Conservation (phyloP, 2,797 vertebrate species). For the Enteromius treurensis region DNA sequence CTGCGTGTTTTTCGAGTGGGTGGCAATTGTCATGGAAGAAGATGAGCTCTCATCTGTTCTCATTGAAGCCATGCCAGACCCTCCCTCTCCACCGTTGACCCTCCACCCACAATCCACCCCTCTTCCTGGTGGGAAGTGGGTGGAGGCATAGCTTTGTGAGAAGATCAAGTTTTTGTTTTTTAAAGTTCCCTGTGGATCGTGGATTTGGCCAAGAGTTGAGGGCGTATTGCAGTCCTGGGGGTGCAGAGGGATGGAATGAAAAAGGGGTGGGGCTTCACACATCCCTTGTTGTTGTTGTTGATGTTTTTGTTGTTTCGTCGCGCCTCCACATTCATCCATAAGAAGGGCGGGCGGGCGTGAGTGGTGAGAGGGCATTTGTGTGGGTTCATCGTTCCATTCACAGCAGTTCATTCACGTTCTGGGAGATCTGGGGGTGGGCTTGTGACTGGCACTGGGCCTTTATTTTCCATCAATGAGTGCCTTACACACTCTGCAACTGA, state of each 20-base stretch:
- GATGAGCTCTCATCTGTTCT: conserved; percentile 67
- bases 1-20: conserved; percentile 69
- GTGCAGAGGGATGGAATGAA: conserved; percentile 7
- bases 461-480: conserved; percentile 69
- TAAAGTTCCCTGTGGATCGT: conserved; percentile 59
- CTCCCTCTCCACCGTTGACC: conserved; percentile 58
- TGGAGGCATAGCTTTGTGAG: conserved; percentile 60
- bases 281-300: conserved; percentile 45
- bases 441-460: conserved; percentile 74
- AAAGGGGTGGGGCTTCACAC: background rate
- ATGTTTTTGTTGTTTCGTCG: conserved; percentile 70
- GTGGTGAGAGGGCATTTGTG: conserved; percentile 69
- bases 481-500: conserved; percentile 68
- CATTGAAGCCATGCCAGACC: conserved; percentile 67
- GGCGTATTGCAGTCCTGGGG: conserved; percentile 4
- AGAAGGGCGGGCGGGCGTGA: conserved; percentile 63
- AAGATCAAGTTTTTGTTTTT: conserved; percentile 64
- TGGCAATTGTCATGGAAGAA: conserved; percentile 75
- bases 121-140: conserved; percentile 54
- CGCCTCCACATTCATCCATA: conserved; percentile 69
- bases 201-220: conserved; percentile 60
- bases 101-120: conserved; percentile 56
- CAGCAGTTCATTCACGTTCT: conserved; percentile 79
- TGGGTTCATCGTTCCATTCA: conserved; percentile 80
- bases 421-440: conserved; percentile 77